Conservation (phyloP, 2,797 vertebrate species). For the Hybognathus amarus region DNA sequence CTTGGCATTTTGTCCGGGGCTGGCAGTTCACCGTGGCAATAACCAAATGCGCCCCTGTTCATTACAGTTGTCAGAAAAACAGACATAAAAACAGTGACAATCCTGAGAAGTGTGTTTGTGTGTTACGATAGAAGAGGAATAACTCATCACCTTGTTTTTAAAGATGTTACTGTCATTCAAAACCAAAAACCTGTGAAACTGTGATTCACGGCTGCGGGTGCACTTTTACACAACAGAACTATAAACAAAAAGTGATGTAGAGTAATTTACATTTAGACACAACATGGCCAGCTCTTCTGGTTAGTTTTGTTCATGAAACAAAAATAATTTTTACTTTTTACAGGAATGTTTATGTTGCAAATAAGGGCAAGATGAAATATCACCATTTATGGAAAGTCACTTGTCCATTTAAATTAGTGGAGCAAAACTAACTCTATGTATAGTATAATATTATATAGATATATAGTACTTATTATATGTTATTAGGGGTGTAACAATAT, state of each 20-base stretch:
- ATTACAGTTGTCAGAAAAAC: conserved; percentile 8
- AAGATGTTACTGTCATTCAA: conserved; percentile 7
- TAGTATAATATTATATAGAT: background rate
- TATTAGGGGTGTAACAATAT: too few species aligned
- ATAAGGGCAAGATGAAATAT: background rate
- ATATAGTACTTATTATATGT: background rate
- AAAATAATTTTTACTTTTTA: background rate
- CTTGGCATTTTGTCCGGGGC: background rate
- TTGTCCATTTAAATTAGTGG: background rate
- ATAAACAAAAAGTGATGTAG: background rate
- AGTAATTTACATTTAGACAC: background rate
- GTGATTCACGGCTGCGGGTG: background rate
- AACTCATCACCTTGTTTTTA: background rate
- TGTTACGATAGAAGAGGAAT: background rate
- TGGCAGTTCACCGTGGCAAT: conserved; percentile 1
- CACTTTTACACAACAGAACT: background rate
- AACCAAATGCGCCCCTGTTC: background rate
- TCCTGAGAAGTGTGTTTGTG: background rate
- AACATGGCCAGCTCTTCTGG: background rate
- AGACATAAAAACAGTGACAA: conserved; percentile 1
- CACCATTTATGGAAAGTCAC: background rate
- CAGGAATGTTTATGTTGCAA: background rate
- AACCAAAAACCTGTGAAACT: conserved; percentile 19
- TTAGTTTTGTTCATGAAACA: background rate
- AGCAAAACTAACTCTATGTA: background rate